These are phyloP conservation scores for Aplodontia rufa DNA, from an alignment of 2,113 vertebrate species.

Conservation along the genomic window DNA sequence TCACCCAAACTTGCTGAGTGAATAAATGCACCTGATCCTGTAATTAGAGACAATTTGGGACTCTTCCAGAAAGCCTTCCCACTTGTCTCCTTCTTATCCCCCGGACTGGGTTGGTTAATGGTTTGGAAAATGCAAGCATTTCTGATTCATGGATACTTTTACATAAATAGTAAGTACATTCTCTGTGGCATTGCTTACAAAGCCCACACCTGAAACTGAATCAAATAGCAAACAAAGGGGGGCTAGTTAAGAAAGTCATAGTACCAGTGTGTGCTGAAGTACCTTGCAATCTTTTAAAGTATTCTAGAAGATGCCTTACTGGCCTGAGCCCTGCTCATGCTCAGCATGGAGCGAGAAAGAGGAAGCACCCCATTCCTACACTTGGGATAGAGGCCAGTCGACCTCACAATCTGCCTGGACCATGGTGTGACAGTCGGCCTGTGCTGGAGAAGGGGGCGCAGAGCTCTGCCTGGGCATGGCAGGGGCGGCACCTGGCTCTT, in stretches of 20 bases:
- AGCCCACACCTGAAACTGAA: not conserved
- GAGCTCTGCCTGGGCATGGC: accelerated
- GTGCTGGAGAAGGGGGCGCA: not conserved
- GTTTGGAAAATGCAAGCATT: conserved; percentile 38
- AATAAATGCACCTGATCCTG: not conserved
- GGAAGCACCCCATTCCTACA: not conserved
- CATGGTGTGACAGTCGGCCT: accelerated
- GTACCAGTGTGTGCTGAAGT: not conserved
- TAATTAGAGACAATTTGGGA: not conserved
- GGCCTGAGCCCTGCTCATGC: not conserved
- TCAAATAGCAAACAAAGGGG: not conserved
- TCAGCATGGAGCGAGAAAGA: not conserved
- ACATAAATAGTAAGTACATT: conserved; percentile 18
- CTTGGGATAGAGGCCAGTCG: not conserved
- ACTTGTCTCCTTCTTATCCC: conserved; percentile 2
- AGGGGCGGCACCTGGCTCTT: not conserved
- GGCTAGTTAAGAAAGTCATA: not conserved
- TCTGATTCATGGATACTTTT: conserved; percentile 45
- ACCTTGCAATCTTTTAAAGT: not conserved
- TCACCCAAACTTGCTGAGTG: not conserved
- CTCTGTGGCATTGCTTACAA: not conserved
- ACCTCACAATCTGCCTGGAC: not conserved
- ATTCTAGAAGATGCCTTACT: not conserved
- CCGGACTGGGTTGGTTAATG: not conserved
- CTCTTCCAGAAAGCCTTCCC: not conserved